These are phyloP conservation scores for Drosophila parvula DNA, from an alignment of 1,140 invertebrate genomes.

Conservation along the genomic window DNA sequence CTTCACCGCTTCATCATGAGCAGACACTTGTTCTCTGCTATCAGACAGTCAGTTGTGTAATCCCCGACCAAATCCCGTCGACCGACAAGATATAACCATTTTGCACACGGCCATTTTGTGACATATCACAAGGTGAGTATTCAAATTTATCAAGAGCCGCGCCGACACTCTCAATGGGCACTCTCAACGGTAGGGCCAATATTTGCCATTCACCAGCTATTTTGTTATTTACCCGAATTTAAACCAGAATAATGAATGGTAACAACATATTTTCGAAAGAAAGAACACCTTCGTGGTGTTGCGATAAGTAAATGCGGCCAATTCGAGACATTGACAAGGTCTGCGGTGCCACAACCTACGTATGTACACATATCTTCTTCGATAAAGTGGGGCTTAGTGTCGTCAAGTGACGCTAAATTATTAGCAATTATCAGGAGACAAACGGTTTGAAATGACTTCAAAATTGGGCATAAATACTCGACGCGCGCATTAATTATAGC, in stretches of 20 bases:
- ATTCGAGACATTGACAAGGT: conserved; percentile 63
- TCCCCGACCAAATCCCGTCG: conserved; percentile 17
- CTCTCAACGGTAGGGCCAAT: conserved; percentile 37
- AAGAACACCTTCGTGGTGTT: conserved; percentile 12
- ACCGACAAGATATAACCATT: conserved; percentile 37
- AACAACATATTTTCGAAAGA: conserved; percentile 40
- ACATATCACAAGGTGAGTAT: conserved; percentile 48
- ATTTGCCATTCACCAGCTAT: conserved; percentile 47
- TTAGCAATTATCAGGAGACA: conserved; percentile 76
- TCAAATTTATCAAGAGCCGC: conserved; percentile 19
- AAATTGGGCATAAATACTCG: conserved; percentile 74
- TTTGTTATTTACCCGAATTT: conserved; percentile 38
- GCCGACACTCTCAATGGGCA: conserved; percentile 24
- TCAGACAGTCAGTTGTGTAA: conserved; percentile 38
- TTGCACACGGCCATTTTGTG: conserved; percentile 50
- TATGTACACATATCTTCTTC: conserved; percentile 5
- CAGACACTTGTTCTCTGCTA: conserved; percentile 34
- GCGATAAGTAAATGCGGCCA: conserved; percentile 58
- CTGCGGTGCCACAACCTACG: conserved; percentile 34
- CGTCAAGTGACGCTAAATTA: conserved; percentile 79
- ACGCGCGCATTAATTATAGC: conserved; percentile 33
- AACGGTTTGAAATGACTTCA: conserved; percentile 71
- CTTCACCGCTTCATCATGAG: conserved; percentile 24
- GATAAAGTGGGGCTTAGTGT: conserved; percentile 68
- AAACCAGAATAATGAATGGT: conserved; percentile 54